Conservation (phyloP, 2,797 vertebrate genomes). For the Amblyopsis hoosieri region DNA sequence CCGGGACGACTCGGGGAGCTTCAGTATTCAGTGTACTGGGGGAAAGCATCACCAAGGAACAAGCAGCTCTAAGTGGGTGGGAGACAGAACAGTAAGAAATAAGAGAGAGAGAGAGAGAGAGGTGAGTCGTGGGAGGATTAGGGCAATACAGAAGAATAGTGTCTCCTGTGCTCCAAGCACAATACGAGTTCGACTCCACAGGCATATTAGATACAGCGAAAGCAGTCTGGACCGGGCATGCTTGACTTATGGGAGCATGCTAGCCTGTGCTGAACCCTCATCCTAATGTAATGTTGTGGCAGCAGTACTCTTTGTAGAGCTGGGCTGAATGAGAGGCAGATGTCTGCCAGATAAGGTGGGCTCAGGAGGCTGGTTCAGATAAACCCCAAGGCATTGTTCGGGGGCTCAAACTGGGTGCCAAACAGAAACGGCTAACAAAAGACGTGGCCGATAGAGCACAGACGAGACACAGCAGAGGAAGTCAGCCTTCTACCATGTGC, state of each 20-base stretch:
- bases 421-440: background rate
- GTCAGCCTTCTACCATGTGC: slow-evolving; percentile 5
- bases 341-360: slow-evolving; percentile 22
- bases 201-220: too few relatives aligned
- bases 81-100: too few relatives aligned
- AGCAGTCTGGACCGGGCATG: too few relatives aligned
- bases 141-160: slow-evolving; percentile 14
- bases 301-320: slow-evolving; percentile 21
- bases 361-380: slow-evolving; percentile 8
- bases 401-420: slow-evolving; percentile 5
- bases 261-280: slow-evolving; percentile 23
- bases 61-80: too few relatives aligned
- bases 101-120: slow-evolving; percentile 1
- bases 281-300: slow-evolving; percentile 20
- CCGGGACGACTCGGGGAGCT: too few relatives aligned
- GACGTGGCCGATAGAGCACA: background rate
- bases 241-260: background rate
- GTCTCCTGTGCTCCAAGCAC: slow-evolving; percentile 11
- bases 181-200: slow-evolving; percentile 6
- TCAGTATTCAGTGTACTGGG: too few relatives aligned
- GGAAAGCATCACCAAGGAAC: too few relatives aligned
- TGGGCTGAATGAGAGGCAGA: slow-evolving; percentile 19
- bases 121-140: slow-evolving; percentile 20
- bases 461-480: background rate
- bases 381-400: slow-evolving; percentile 16